Evolutionary conservation across 2,888 invertebrate species (phyloP), one percentile per base, ranked within the genome.

Genomic region (Nowickia ferox): DNA sequence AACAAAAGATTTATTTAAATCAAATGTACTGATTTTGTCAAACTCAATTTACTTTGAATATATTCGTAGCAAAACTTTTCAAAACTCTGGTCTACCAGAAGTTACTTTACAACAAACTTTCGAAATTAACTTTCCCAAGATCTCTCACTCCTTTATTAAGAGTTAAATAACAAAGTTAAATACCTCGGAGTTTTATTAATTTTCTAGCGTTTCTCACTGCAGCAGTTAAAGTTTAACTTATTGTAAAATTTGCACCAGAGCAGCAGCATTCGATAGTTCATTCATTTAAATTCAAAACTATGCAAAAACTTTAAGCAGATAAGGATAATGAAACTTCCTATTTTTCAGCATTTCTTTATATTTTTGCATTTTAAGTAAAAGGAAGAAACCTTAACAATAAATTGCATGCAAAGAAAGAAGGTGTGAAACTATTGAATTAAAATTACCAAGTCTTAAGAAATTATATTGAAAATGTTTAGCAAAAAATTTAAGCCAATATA

Each of bases 341-440:
- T 2, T 15, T 42, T 15, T 17, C 19, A 48, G 9, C 40, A 2
- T 11, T 53, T 11, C 9, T 1, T 38, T 6, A 11, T 51, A 13
- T 17, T 53, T 38, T 42, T 11, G 19, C 30, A 30, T 15, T 63
- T 63, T 30, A 48, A n/a, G 53, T 15, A 61, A 48, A 51, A 48
- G 59, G 9, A 40, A 63, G 9, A 40, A 63, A 42, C 51, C 10
- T 19, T 1, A n/a, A n/a, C n/a, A 15, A 48, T 19, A 17, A 40
- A 9, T 44, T 55, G 10, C 11, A 40, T 1, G 38, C 9, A 59
- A 40, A 51, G 6, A 30, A 22, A 1, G n/a, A 42, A 74, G 51
- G 61, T 74, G 74, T 51, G 51, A 61, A 63, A 10, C 19, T 51
- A 61, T 63, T 40, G 11, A 74, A 74, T 74, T 63, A 8, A n/a